Evolutionary conservation across 2,113 vertebrate genomes (phyloP), one percentile per base, ranked within the genome.

Genomic region (Microtus ochrogaster): DNA sequence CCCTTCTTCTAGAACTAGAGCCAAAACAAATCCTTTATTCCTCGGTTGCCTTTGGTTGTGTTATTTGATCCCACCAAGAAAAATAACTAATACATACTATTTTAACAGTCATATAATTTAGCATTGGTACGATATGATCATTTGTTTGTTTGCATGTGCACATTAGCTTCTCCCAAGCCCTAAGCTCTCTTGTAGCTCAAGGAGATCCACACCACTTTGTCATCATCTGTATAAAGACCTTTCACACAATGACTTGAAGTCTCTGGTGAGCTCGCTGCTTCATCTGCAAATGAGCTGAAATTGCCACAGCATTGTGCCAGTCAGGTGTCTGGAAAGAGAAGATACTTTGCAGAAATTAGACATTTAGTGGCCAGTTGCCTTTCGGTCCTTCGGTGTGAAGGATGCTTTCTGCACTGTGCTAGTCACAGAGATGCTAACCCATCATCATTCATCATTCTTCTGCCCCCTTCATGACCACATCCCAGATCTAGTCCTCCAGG

Each of bases 201-300:
- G 52, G 70, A 68, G 55, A 30, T 47, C 81, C 26, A 63, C 21
- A 19, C 94, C 61, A n/a, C 72, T 76, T 58, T 4, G 52, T 17
- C 30, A 68, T 52, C 26, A 5, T 26, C 11, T 85, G 24, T n/a
- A 72, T 5, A 49, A 55, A 72, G 41, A 65, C 55, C 58, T 82
- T 88, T 3, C 1, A 33, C 55, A 88, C 8, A 91, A 58, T 5
- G 58, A 58, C 19, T 21, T 68, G 14, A 82, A 92, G 52, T 83
- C 33, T 88, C 33, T 44, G 2, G 39, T 6, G 2, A 68, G 16
- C 19, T 86, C 13, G 1, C 33, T 61, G n/a, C 4, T 93, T 94
- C 36, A 30, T 52, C 78, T 74, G 19, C n/a, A 92, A 82, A 47
- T 77, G 55, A 36, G 73, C 89, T 72, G 86, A 94, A 88, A 76